A percentile compares a stretch with the other conserved stretches of the same genome.
These are phyloP conservation scores for Tenthredo distinguenda DNA, from an alignment of 2,888 invertebrate genomes.

Conservation along the genomic window DNA sequence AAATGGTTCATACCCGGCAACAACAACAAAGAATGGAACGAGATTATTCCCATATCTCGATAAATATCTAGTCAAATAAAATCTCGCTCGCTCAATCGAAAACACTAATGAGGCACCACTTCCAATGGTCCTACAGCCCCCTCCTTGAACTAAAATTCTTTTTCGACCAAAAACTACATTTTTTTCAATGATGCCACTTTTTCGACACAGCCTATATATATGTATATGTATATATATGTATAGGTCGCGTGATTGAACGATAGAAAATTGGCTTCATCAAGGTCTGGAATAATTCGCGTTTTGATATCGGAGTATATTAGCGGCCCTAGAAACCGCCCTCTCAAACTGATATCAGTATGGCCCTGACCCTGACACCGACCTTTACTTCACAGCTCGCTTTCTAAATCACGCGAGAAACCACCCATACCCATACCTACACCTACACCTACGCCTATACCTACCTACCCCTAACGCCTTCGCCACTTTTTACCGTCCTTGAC, in stretches of 20 bases:
- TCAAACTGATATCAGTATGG: constrained; percentile 19
- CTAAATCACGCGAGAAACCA: constrained; percentile 21
- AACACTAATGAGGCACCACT: too few species aligned
- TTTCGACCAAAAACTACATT: too few species aligned
- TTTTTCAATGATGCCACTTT: too few species aligned
- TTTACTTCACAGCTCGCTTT: not conserved
- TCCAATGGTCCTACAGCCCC: too few species aligned
- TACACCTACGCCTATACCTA: not conserved
- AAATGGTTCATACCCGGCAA: too few species aligned
- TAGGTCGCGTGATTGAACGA: not conserved
- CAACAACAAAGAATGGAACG: too few species aligned
- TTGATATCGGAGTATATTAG: not conserved
- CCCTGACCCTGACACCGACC: constrained; percentile 22
- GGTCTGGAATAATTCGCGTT: not conserved
- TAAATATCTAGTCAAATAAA: too few species aligned
- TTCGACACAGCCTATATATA: too few species aligned
- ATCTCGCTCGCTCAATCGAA: too few species aligned
- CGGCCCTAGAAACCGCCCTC: not conserved
- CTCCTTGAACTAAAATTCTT: too few species aligned
- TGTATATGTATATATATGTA: too few species aligned
- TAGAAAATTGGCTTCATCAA: constrained; percentile 17
- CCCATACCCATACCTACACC: not conserved
- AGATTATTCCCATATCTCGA: too few species aligned
- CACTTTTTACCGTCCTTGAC: constrained; percentile 12
- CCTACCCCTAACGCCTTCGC: not conserved